Percentiles rank a stretch among this genome's conserved stretches.
phyloP scores from a whole-genome alignment of 2,797 vertebrate species.

The Sitta carolinensis region DNA sequence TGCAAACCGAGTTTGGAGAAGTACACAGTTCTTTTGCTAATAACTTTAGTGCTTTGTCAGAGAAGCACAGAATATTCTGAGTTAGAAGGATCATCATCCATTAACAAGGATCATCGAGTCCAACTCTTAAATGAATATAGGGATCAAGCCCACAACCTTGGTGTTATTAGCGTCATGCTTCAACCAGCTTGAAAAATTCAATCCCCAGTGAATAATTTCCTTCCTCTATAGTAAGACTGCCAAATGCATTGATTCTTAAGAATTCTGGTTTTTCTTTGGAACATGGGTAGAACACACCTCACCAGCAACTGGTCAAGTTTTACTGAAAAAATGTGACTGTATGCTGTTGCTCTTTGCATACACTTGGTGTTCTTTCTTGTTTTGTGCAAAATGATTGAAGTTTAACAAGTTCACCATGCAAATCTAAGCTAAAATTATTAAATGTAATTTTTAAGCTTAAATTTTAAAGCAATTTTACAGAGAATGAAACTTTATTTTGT shows the following conservation, averaged over 20 bases:
- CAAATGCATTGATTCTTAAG: not conserved
- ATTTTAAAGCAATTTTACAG: not conserved
- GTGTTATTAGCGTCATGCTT: not conserved
- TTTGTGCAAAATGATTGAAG: not conserved
- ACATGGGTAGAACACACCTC: not conserved
- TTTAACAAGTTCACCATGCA: not conserved
- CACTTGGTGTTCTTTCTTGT: not conserved
- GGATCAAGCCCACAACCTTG: not conserved
- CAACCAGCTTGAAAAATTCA: not conserved
- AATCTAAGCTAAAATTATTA: not conserved
- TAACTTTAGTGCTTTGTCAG: not conserved
- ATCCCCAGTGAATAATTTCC: not conserved
- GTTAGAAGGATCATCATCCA: not conserved
- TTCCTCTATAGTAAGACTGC: not conserved
- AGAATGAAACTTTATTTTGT: not conserved
- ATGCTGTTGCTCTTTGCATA: rapidly evolving
- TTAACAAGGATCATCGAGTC: too few species aligned
- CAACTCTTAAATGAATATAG: not conserved
- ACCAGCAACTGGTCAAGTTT: not conserved
- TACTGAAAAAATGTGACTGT: not conserved
- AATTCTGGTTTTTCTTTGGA: not conserved
- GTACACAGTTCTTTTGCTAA: not conserved
- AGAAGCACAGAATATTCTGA: not conserved
- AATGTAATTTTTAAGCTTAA: not conserved
- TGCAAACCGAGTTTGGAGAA: not conserved